Base-by-base conservation (phyloP, 2,113 vertebrate genomes). In the pig (Sus scrofa) region DNA sequence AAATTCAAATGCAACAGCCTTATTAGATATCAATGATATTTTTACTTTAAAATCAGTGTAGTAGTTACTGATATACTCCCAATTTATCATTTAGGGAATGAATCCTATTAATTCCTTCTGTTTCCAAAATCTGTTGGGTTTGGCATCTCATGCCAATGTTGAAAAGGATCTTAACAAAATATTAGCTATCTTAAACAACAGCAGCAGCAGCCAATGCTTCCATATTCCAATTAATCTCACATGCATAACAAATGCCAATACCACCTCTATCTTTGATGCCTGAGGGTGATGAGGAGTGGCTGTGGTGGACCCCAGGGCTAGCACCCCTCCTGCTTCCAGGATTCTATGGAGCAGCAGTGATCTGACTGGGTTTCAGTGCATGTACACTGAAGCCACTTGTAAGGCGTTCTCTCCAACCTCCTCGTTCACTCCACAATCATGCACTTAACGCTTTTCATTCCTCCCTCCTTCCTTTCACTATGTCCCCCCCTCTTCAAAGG, bases 21-120 rank as follows among this genome's bases (percentile, higher is more conserved):
- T 77, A 13, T 37, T 81, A 96, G 56, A 44, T 85, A 83, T 24
- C 52, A 88, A 67, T 52, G 89, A 71, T 20, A 5, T 32, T 88
- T 83, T 50, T 77, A 27, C 62, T 96, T 88, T n/a, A 82, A 96
- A 93, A 93, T 93, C 26, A 68, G 27, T 92, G 7, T 50, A 65
- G 63, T 50, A 78, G 32, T 92, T 54, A 88, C 1, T 52, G 10
- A 86, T 78, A 86, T 78, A 94, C 32, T 65, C 92, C 86, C 7
- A 96, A 88, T 16, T 70, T 79, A 52, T 20, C 24, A 84, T 34
- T 93, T 54, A 97, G 58, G 4, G 30, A 86, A 86, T 77, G 13
- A 94, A 92, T 2, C 32, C 44, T 70, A 68, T 26, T 32, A 27
- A 92, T 82, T 58, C 84, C 34, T 89, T 87, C 34, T 14, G 1